phyloP scores from a whole-genome alignment of 2,113 vertebrate genomes.

The Rhabdornis inornatus region DNA sequence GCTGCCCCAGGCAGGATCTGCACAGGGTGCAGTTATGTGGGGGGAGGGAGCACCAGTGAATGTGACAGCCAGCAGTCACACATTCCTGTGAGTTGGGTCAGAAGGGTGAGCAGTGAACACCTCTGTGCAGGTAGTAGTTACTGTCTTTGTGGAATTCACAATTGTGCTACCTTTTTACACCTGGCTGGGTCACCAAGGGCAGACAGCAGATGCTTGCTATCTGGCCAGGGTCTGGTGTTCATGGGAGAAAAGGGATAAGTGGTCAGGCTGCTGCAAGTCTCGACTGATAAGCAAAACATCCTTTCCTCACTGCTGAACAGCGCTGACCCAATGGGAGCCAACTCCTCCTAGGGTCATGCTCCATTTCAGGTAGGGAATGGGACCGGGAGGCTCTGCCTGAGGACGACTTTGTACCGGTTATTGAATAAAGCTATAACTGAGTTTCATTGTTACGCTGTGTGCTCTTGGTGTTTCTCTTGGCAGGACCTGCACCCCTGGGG shows the following conservation, averaged over 20 bases:
- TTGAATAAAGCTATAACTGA: constrained; percentile 86
- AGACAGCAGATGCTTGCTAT: neutral
- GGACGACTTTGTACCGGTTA: constrained; percentile 81
- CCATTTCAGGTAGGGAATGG: constrained; percentile 61
- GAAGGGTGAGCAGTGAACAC: neutral
- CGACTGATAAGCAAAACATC: neutral
- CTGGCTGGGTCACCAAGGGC: neutral
- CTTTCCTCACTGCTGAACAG: neutral
- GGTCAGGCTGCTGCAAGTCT: neutral
- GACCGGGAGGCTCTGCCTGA: constrained; percentile 57
- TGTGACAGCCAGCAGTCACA: neutral
- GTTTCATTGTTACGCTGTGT: constrained; percentile 62
- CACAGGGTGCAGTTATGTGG: neutral
- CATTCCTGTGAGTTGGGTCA: rapidly evolving
- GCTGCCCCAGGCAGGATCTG: neutral
- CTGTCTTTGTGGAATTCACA: neutral
- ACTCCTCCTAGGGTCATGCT: constrained; percentile 51
- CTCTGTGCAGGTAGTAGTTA: neutral
- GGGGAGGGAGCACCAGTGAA: neutral
- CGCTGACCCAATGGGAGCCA: constrained; percentile 6
- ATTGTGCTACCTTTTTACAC: neutral
- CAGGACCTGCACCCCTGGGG: rapidly evolving
- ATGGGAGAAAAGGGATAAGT: constrained; percentile 29
- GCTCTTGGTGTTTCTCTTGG: neutral
- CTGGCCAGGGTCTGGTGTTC: neutral